phyloP scores from a whole-genome alignment of 1,140 invertebrate genomes.

The Babylonia areolata region DNA sequence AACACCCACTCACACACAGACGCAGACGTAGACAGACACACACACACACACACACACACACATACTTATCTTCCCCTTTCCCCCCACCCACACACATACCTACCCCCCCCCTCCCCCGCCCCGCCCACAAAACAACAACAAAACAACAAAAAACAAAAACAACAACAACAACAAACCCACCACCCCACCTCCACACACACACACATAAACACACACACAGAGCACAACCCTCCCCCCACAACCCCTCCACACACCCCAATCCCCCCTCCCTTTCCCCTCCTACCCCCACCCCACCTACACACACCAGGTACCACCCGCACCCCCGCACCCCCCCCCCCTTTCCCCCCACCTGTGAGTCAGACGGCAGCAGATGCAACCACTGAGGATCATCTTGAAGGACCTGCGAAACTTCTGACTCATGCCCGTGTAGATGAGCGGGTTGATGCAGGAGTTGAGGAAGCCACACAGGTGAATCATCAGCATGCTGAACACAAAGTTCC shows the following conservation, averaged over 20 bases:
- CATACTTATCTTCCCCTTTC: no score
- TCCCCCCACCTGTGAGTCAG: neutral
- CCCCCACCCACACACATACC: no score
- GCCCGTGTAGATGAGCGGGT: slow-evolving; percentile 86
- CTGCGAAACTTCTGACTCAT: slow-evolving; percentile 77
- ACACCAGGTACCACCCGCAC: neutral
- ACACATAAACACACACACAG: no score
- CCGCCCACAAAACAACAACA: neutral
- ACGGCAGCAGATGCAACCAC: slow-evolving; percentile 46
- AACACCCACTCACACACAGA: neutral
- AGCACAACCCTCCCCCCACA: neutral
- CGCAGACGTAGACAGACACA: neutral
- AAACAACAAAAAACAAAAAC: no score
- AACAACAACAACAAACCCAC: no score
- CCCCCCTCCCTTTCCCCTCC: no score
- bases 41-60: neutral
- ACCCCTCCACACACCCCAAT: neutral
- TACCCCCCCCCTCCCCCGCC: no score
- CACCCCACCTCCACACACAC: no score
- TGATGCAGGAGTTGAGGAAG: slow-evolving; percentile 83
- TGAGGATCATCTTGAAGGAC: slow-evolving; percentile 58
- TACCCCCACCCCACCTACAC: no score
- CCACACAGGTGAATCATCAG: slow-evolving; percentile 76
- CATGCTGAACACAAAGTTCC: slow-evolving; percentile 78
- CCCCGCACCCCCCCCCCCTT: neutral